A percentile compares a stretch with the other conserved stretches of the same genome.
These are phyloP conservation scores for Phoenicopterus ruber DNA, from an alignment of 2,113 vertebrate species.

Conservation along the genomic window DNA sequence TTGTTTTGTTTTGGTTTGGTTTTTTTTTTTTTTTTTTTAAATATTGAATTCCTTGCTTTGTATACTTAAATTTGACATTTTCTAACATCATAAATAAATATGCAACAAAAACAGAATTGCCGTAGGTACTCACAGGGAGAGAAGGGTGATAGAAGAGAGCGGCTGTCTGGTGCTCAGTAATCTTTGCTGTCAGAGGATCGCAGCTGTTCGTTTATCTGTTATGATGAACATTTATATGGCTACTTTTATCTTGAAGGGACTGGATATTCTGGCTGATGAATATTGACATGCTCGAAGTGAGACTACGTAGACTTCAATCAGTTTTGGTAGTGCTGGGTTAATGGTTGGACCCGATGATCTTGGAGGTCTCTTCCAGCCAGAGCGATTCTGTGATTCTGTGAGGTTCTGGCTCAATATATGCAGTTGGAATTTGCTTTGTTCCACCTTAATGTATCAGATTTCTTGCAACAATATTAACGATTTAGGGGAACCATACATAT, in stretches of 20 bases:
- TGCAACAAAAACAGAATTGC: background rate
- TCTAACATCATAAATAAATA: background rate
- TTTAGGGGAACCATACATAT: background rate
- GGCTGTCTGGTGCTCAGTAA: background rate
- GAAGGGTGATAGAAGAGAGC: background rate
- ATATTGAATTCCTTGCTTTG: background rate
- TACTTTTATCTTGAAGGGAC: background rate
- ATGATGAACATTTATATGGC: background rate
- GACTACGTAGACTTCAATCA: background rate
- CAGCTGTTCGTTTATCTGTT: background rate
- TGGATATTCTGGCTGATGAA: background rate
- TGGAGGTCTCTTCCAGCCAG: too few relatives aligned
- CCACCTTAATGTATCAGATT: background rate
- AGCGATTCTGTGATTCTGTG: too few relatives aligned
- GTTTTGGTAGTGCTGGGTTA: too few relatives aligned
- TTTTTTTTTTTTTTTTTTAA: background rate
- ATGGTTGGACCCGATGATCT: too few relatives aligned
- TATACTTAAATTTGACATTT: background rate
- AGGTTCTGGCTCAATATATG: background rate
- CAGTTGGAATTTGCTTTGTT: background rate
- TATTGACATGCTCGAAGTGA: background rate
- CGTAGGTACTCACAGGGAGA: background rate
- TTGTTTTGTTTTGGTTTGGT: too few relatives aligned
- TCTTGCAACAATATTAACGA: background rate
- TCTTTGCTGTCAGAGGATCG: background rate